Base-by-base conservation (phyloP, 2,888 invertebrate species). In the Drosophila barbarae region DNA sequence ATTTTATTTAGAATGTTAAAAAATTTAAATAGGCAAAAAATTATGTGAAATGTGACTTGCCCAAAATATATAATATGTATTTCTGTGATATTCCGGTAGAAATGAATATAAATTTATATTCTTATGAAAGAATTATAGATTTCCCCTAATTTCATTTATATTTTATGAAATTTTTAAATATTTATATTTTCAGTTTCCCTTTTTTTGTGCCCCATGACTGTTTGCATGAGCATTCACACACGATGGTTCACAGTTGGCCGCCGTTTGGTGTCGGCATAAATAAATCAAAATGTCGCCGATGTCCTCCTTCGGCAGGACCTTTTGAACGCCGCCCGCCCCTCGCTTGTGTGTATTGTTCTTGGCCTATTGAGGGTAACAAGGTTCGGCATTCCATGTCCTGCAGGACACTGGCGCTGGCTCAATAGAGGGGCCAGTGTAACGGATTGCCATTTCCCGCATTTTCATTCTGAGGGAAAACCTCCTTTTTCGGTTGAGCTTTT, bases 281-380 rank as follows among this genome's bases (percentile, higher is more conserved):
- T 80, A 77, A 80, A 85, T 83, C 81, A 83, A 77, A 79, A 68
- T 83, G 80, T 80, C 77, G 80, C 71, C 69, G 66, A 83, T 76
- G 65, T 67, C 54, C 58, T 67, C 52, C 60, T 55, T 55, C 53
- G 35, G 35, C 55, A 55, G 53, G 49, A 34, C 52, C 46, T 60
- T 47, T 51, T 28, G 26, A 39, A 13, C 28, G 51, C 30, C 32
- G 6, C 9, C 15, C 26, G n/a, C 15, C 28, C 9, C 28, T 2
- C 8, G 28, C 9, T 8, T 23, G 6, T 28, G 44, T 53, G 63
- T 64, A 64, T 64, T 64, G 54, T 64, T 64, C 68, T 67, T 67
- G 67, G 53, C 54, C 67, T 38, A 53, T 63, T 66, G 63, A 66
- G 42, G 67, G 64, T 53, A 67, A 54, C 67, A 63, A 51, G 66